phyloP scores from a whole-genome alignment of 2,888 invertebrate species.

The Drosophila anomalata region DNA sequence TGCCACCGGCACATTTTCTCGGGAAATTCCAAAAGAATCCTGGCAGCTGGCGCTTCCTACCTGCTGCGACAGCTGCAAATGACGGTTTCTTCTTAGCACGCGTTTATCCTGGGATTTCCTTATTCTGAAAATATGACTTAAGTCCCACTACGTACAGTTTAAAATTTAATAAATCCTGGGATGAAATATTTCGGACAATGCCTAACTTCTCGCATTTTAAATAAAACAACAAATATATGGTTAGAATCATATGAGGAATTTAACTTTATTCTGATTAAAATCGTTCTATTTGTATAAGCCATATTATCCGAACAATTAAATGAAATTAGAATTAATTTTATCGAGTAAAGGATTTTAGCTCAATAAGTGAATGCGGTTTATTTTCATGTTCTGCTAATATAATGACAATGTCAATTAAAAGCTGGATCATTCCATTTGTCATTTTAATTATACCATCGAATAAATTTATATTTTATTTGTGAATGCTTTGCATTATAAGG shows the following conservation, averaged over 20 bases:
- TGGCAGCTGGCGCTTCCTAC: constrained; percentile 65
- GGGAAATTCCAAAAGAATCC: constrained; percentile 32
- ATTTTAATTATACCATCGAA: background rate
- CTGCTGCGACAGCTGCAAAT: constrained; percentile 69
- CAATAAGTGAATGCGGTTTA: too few relatives aligned
- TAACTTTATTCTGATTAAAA: too few relatives aligned
- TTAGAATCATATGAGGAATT: too few relatives aligned
- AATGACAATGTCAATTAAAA: too few relatives aligned
- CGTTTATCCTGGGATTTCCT: constrained; percentile 53
- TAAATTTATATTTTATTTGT: background rate
- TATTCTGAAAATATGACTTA: background rate
- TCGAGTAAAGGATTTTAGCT: too few relatives aligned
- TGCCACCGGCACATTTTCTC: constrained; percentile 33
- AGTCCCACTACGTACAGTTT: background rate
- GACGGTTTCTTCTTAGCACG: constrained; percentile 46
- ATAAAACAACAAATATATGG: too few relatives aligned
- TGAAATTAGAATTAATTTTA: too few relatives aligned
- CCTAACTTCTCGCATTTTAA: too few relatives aligned
- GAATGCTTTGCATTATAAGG: background rate
- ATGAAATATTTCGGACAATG: too few relatives aligned
- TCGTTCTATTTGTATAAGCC: too few relatives aligned
- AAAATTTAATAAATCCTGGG: background rate
- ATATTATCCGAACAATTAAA: too few relatives aligned
- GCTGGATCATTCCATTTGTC: background rate
- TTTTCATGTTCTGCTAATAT: too few relatives aligned